phyloP scores from a whole-genome alignment of 2,797 vertebrate species.

The Botia kubotai region DNA sequence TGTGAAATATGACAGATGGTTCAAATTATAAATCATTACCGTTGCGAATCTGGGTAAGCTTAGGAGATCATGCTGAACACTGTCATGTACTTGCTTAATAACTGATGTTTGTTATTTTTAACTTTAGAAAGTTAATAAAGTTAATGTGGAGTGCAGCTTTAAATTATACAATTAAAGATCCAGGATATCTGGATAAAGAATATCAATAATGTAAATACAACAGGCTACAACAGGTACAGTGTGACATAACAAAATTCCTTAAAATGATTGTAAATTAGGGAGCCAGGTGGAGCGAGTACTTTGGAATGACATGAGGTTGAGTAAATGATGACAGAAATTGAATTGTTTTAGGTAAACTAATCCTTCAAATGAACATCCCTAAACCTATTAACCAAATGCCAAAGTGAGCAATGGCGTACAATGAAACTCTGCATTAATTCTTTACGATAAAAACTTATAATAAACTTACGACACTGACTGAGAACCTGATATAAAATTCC shows the following conservation, averaged over 20 bases:
- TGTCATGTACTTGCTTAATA: too few species aligned
- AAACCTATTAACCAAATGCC: conserved; percentile 23
- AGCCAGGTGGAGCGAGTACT: neutral
- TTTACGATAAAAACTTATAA: neutral
- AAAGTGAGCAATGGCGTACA: neutral
- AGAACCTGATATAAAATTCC: neutral
- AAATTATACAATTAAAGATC: neutral
- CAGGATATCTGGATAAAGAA: neutral
- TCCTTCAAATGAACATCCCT: conserved; percentile 37
- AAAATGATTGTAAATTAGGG: neutral
- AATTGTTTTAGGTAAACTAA: neutral
- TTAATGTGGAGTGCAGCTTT: too few species aligned
- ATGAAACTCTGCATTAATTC: neutral
- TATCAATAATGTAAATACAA: neutral
- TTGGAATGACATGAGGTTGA: neutral
- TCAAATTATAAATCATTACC: too few species aligned
- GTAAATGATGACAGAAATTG: neutral
- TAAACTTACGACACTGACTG: neutral
- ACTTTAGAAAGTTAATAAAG: too few species aligned
- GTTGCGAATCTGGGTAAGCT: too few species aligned
- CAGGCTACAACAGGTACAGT: neutral
- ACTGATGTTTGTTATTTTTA: too few species aligned
- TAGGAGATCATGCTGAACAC: too few species aligned
- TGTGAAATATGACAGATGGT: too few species aligned
- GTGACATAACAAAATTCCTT: too few species aligned